Evolutionary conservation across 2,113 vertebrate species (phyloP).

Genomic region (Mohoua ochrocephala): DNA sequence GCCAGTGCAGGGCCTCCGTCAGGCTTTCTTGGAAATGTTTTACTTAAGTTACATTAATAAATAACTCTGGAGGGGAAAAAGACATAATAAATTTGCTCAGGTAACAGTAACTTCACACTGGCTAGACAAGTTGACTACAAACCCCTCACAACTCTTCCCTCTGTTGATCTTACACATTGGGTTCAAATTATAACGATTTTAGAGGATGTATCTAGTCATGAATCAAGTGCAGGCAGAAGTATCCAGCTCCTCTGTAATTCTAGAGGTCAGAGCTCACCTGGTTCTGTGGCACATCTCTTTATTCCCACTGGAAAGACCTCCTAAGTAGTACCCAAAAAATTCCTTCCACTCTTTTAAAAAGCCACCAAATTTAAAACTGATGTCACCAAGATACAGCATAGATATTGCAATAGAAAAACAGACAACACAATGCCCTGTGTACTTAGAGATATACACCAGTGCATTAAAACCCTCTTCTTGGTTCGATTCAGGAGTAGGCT

Average conservation of each 20-base stretch:
- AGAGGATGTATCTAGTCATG: neutral
- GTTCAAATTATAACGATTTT: neutral
- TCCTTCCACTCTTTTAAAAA: neutral
- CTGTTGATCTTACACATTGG: neutral
- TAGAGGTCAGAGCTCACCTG: neutral
- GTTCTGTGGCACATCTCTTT: neutral
- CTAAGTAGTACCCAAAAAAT: neutral
- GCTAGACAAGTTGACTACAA: neutral
- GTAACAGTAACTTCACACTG: neutral
- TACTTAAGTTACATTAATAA: neutral
- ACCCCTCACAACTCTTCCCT: neutral
- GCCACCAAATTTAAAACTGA: neutral
- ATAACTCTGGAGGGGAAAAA: neutral
- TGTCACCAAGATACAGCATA: neutral
- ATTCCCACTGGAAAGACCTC: neutral
- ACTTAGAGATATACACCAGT: fast-evolving
- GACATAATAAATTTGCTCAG: neutral
- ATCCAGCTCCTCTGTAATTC: neutral
- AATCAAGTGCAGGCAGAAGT: neutral
- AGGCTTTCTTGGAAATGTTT: neutral
- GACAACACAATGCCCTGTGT: neutral
- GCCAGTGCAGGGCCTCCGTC: neutral
- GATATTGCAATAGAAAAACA: neutral
- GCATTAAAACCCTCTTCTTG: neutral
- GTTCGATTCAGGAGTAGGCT: fast-evolving